Conservation (phyloP, 2,797 vertebrate genomes). For the Pseudochirops corinnae region DNA sequence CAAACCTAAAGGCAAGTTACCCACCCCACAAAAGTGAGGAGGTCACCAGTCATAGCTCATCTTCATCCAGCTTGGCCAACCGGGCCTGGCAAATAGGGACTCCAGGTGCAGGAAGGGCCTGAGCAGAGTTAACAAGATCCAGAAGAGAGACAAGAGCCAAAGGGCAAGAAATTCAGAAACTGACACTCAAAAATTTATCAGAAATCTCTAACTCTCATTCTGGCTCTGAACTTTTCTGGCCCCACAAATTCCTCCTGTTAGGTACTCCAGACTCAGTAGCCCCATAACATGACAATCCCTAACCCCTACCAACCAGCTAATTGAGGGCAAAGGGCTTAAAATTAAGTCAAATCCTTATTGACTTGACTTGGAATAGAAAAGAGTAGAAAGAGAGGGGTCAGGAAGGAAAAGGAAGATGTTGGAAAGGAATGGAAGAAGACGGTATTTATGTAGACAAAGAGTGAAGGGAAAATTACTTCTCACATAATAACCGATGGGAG, state of each 20-base stretch:
- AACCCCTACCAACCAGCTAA: not conserved
- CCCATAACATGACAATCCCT: not conserved
- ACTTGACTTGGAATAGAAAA: not conserved
- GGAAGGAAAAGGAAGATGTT: not conserved
- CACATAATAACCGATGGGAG: not conserved
- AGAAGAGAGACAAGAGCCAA: conserved; percentile 53
- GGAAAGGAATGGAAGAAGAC: not conserved
- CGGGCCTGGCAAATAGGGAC: conserved; percentile 84
- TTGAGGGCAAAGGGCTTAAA: not conserved
- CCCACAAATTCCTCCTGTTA: not conserved
- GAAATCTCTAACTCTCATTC: not conserved
- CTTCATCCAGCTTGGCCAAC: conserved; percentile 92
- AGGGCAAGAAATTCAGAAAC: conserved; percentile 16
- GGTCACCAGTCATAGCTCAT: conserved; percentile 89
- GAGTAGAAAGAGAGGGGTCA: conserved; percentile 4
- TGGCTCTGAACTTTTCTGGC: not conserved
- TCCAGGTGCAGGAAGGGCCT: conserved; percentile 29
- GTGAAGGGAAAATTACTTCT: not conserved
- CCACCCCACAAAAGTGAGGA: not conserved
- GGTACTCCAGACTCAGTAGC: not conserved
- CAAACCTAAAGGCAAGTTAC: conserved; percentile 76
- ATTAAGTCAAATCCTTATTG: not conserved
- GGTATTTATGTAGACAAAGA: not conserved
- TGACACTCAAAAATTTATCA: not conserved
- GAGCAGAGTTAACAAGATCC: conserved; percentile 60